These are phyloP conservation scores for Apoda limacodes DNA, from an alignment of 2,888 invertebrate species.

Conservation along the genomic window DNA sequence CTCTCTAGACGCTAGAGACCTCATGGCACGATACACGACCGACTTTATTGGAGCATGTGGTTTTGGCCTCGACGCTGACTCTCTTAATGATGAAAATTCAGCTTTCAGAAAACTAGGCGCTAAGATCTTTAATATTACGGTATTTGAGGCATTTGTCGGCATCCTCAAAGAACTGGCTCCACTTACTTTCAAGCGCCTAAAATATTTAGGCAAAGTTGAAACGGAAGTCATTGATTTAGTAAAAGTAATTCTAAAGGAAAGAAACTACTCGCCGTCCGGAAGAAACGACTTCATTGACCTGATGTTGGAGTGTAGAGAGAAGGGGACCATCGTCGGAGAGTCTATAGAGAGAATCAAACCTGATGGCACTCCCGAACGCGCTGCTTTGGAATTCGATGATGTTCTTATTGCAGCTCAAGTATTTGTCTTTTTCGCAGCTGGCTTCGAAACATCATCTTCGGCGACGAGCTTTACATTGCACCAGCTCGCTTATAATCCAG, in stretches of 20 bases:
- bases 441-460: too few relatives aligned
- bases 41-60: too few relatives aligned
- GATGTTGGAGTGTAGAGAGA: constrained; percentile 14
- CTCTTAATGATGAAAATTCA: constrained; percentile 36
- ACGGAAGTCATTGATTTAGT: constrained; percentile 25
- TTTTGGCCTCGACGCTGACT: constrained; percentile 40
- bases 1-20: constrained; percentile 41
- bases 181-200: constrained; percentile 26
- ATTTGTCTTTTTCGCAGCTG: too few relatives aligned
- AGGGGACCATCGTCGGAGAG: constrained; percentile 15
- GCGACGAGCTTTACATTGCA: too few relatives aligned
- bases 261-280: constrained; percentile 13
- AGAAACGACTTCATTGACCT: constrained; percentile 17
- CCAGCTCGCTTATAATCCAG: too few relatives aligned
- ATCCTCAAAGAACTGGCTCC: constrained; percentile 35
- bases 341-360: constrained; percentile 13
- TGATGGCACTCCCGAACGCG: constrained; percentile 12
- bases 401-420: too few relatives aligned
- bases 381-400: constrained; percentile 14
- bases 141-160: constrained; percentile 22
- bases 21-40: too few relatives aligned
- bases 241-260: constrained; percentile 11
- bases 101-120: constrained; percentile 36
- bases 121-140: constrained; percentile 27
- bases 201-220: constrained; percentile 27